These are phyloP conservation scores for Chlorocebus sabaeus DNA, from an alignment of 2,113 vertebrate genomes.

Conservation along the genomic window DNA sequence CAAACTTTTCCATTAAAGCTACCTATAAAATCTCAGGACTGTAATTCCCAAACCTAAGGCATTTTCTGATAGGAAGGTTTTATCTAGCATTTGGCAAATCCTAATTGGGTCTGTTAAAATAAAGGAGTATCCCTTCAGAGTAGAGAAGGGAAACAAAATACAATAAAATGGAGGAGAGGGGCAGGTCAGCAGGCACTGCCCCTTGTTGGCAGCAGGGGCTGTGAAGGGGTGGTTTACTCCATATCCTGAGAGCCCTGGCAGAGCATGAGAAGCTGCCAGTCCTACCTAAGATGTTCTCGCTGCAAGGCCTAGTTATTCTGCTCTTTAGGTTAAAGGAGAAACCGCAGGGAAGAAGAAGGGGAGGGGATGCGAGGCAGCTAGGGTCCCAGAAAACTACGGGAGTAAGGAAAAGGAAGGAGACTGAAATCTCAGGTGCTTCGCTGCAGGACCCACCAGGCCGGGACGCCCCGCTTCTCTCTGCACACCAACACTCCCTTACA, in stretches of 20 bases:
- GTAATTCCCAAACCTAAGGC: constrained; percentile 6
- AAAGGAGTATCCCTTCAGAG: not conserved
- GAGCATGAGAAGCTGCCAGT: not conserved
- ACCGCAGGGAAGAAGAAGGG: not conserved
- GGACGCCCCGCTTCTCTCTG: not conserved
- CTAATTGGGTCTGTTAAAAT: not conserved
- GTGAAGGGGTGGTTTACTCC: fast-evolving
- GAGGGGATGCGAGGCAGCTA: not conserved
- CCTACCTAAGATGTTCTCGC: not conserved
- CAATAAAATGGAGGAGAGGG: not conserved
- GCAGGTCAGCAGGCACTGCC: fast-evolving
- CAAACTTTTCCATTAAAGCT: constrained; percentile 34
- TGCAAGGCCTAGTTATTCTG: not conserved
- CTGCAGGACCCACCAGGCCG: not conserved
- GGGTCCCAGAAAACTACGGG: not conserved
- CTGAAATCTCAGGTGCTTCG: not conserved
- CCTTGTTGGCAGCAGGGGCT: too few relatives aligned
- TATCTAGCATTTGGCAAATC: not conserved
- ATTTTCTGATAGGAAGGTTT: constrained; percentile 8
- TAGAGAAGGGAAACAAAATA: not conserved
- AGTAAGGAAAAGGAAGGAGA: not conserved
- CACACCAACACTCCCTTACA: not conserved
- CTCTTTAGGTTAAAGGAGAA: not conserved
- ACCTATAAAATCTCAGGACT: not conserved
- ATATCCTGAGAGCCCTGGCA: not conserved